Percentiles rank a stretch among this genome's conserved stretches.
phyloP scores from a whole-genome alignment of 2,888 invertebrate species.

The Polymixis lichenea region DNA sequence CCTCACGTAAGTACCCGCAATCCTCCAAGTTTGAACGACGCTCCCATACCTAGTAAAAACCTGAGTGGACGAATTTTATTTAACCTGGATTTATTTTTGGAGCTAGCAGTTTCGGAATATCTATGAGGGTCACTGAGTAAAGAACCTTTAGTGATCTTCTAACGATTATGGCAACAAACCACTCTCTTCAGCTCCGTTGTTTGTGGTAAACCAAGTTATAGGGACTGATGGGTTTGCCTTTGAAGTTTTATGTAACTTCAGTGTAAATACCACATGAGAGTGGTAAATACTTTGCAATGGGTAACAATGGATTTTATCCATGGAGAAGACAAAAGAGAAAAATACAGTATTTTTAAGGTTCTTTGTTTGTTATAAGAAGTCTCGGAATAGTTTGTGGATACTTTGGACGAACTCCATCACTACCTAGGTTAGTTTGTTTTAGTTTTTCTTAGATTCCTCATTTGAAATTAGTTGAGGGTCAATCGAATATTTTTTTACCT shows the following conservation, averaged over 20 bases:
- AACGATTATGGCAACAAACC: conserved; percentile 16
- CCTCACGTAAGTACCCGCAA: not conserved
- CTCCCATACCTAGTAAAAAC: not conserved
- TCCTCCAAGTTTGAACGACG: not conserved
- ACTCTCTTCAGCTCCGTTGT: not conserved
- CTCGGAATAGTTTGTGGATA: not conserved
- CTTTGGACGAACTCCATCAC: not conserved
- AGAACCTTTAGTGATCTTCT: not conserved
- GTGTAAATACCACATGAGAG: too few species aligned
- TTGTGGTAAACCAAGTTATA: conserved; percentile 7
- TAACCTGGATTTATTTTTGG: conserved; percentile 22
- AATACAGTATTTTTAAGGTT: too few species aligned
- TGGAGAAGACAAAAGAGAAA: not conserved
- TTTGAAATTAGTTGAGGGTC: not conserved
- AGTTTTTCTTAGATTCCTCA: not conserved
- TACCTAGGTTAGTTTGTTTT: not conserved
- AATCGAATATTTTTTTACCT: too few species aligned
- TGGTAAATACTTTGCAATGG: not conserved
- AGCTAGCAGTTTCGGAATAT: not conserved
- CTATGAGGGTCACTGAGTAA: conserved; percentile 14
- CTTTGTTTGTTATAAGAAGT: not conserved
- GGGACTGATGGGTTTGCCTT: not conserved
- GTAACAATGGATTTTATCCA: not conserved
- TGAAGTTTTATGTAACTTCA: not conserved
- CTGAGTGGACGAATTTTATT: conserved; percentile 2